Base-by-base conservation (phyloP, 1,140 invertebrate genomes). In the Hyles vespertilio region DNA sequence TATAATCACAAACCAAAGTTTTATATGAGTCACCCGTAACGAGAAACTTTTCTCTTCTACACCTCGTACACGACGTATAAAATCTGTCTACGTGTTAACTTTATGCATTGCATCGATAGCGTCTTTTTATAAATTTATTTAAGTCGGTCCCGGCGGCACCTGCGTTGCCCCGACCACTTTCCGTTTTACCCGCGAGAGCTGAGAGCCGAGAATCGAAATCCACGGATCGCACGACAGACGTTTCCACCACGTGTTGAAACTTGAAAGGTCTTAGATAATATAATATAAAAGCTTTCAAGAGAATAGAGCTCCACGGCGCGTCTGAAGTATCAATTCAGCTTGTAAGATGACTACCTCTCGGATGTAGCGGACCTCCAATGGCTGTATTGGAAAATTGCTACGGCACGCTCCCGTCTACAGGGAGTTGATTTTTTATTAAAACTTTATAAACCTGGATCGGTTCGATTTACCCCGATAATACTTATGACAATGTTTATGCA, bases 261-360 rank as follows among this genome's bases (percentile, higher is more conserved):
- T 84, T 85, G 85, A 87, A 83, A 88, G 85, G 83, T 87, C 79
- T 84, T 82, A 84, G 79, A 88, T 88, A 88, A 88, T 88, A 87
- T 88, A 88, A 88, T 88, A 86, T 86, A 88, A 87, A 88, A 88
- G 82, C 85, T 88, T 88, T 88, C 83, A 87, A 86, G 81, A 86
- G 83, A 88, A 85, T 85, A 82, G 81, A 79, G 80, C 73, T 81
- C 75, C 76, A 83, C 74, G 69, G 77, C 72, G 74, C 79, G 84
- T 88, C 83, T 88, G 78, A 86, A 88, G 85, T 85, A 88, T 88
- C 85, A 86, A 88, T 88, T 85, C 83, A 81, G 79, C 82, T 86
- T 88, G 85, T 88, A 84, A 85, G 76, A 84, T 79, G 68, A 81
- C 84, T 82, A 77, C 76, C 76, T 78, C 70, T 79, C 74, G 70